These are phyloP conservation scores for Pitta sordida DNA, from an alignment of 2,113 vertebrate genomes.

Conservation along the genomic window DNA sequence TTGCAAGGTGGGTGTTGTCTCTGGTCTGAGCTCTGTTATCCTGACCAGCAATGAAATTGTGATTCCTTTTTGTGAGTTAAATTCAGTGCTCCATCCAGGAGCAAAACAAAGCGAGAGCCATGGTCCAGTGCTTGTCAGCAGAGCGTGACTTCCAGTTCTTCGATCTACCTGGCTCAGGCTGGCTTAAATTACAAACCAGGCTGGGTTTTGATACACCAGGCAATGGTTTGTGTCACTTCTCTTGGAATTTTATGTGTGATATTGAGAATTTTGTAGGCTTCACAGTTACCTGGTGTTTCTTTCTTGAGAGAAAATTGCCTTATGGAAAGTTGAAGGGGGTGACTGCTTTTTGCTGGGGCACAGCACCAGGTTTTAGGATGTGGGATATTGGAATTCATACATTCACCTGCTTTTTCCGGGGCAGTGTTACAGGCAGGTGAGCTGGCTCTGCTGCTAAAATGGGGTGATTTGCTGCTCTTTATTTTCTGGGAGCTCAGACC, in stretches of 20 bases:
- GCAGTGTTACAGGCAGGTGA: rapidly evolving
- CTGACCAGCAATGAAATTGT: not conserved
- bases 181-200: not conserved
- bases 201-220: not conserved
- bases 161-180: not conserved
- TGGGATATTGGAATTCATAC: not conserved
- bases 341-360: not conserved
- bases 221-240: not conserved
- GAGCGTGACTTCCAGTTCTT: not conserved
- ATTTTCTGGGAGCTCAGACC: not conserved
- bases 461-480: not conserved
- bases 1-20: not conserved
- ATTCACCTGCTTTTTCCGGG: not conserved
- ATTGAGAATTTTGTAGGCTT: not conserved
- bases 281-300: not conserved
- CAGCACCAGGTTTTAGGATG: not conserved
- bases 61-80: not conserved
- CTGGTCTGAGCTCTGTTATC: not conserved
- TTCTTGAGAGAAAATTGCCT: not conserved
- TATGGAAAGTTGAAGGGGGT: not conserved
- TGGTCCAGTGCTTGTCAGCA: not conserved
- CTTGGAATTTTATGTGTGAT: not conserved
- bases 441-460: not conserved
- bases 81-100: not conserved
- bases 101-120: not conserved